Conservation (phyloP, 2,113 vertebrate species). For the Corvus cornix region DNA sequence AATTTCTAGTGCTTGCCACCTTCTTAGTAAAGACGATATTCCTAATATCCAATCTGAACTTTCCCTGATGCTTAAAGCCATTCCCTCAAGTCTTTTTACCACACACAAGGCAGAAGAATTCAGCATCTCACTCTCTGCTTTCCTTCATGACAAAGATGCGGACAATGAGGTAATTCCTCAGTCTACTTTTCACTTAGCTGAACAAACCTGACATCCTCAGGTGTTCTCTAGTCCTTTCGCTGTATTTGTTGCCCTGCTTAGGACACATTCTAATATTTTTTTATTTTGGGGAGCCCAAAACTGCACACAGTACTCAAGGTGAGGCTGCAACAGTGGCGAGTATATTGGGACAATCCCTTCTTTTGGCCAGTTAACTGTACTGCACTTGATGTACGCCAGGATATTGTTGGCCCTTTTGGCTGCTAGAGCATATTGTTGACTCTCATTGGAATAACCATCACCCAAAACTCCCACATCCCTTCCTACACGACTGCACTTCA, state of each 20-base stretch:
- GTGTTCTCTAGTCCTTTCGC: not conserved
- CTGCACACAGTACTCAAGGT: not conserved
- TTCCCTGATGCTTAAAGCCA: not conserved
- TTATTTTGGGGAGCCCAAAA: not conserved
- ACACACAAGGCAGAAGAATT: not conserved
- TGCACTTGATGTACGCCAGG: not conserved
- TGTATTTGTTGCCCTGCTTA: not conserved
- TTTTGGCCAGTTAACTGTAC: not conserved
- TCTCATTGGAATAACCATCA: not conserved
- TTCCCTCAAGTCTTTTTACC: not conserved
- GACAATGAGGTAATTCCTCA: not conserved
- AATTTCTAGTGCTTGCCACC: not conserved
- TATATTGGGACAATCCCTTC: not conserved
- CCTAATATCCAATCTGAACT: not conserved
- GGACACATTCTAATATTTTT: not conserved
- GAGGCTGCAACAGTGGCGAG: not conserved
- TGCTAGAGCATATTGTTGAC: not conserved
- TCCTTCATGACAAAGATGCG: not conserved
- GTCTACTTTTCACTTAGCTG: not conserved
- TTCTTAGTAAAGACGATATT: not conserved
- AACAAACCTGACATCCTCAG: not conserved
- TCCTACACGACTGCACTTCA: not conserved
- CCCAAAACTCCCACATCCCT: not conserved
- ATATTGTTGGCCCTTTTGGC: not conserved
- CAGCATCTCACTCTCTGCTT: not conserved